Evolutionary conservation across 2,888 invertebrate genomes (phyloP).

Genomic region (Macrophya alboannulata): DNA sequence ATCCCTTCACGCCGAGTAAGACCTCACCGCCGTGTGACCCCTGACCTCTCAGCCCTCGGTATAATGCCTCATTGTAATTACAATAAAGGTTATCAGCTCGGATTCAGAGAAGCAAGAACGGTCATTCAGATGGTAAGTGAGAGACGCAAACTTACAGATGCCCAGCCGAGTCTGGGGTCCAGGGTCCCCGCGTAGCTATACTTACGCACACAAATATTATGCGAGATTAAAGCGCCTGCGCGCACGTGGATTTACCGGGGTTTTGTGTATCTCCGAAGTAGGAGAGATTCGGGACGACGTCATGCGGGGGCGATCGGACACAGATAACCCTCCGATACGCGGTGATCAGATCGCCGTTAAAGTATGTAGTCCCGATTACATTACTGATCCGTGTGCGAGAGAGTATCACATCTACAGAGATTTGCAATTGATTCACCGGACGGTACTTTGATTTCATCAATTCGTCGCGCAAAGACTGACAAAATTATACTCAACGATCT

Average conservation of each 20-base stretch:
- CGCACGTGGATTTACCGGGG: constrained; percentile 34
- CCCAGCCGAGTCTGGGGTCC: constrained; percentile 8
- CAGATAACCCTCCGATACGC: constrained; percentile 35
- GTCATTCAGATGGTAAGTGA: constrained; percentile 62
- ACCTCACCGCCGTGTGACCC: constrained; percentile 55
- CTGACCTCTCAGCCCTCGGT: constrained; percentile 66
- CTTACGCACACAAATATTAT: constrained; percentile 10
- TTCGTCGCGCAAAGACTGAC: too few species aligned
- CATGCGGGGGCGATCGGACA: constrained; percentile 51
- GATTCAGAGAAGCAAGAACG: constrained; percentile 70
- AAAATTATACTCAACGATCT: too few species aligned
- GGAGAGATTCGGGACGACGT: constrained; percentile 35
- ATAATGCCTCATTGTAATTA: constrained; percentile 77
- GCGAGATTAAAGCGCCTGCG: constrained; percentile 37
- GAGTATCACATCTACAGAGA: not conserved
- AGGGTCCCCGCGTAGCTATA: not conserved
- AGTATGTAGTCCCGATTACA: constrained; percentile 14
- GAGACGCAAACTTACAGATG: constrained; percentile 53
- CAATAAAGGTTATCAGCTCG: constrained; percentile 76
- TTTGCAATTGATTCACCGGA: too few species aligned
- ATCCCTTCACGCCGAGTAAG: constrained; percentile 51
- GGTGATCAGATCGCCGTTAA: constrained; percentile 22
- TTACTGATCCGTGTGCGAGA: not conserved
- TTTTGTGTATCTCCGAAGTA: constrained; percentile 30
- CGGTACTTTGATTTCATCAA: not conserved